Base-by-base conservation (phyloP, 2,113 vertebrate genomes). In the Callaeas wilsoni region DNA sequence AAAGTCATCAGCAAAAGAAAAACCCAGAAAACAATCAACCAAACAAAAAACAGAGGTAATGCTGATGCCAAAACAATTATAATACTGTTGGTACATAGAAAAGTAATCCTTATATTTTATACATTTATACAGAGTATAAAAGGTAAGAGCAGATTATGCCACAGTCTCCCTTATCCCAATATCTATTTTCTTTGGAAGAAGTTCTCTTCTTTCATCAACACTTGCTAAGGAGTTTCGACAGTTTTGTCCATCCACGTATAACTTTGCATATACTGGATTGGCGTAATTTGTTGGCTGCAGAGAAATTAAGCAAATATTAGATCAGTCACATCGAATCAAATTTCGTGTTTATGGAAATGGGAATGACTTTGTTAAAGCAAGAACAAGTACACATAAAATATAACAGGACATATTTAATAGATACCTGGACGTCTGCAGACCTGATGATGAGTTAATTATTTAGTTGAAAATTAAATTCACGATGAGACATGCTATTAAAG, bases 121-220 rank as follows among this genome's bases (percentile, higher is more conserved):
- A 99, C 99, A 99, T 98, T 98, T 99, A 98, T 98, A 99, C 99
- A 99, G 98, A 98, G 98, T 99, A 99, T 98, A 99, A 99, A 99
- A 99, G 98, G 97, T 98, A 98, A 98, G 97, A 98, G 97, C 98
- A 98, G 98, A 98, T 99, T 99, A 99, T 98, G 99, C 99, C 98
- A 99, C 98, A 97, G 99, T 99, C 98, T 99, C 99, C 97, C 99
- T 98, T 98, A 99, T 99, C 97, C 98, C 99, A 97, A 99, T 99
- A 98, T 99, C 99, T 98, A 99, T 98, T 99, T 99, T 99, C 99
- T 99, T 99, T 99, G 99, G 99, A 98, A 99, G 99, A 96, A 99
- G 99, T 99, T 99, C 99, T 99, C 99, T 99, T 98, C 99, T 98
- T 98, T 99, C 99, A 85, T 99, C 99, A 81, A 99, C 98, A 95